Evolutionary conservation across 2,113 vertebrate species (phyloP), one percentile per base, ranked within the genome.

Genomic region (Crotophaga sulcirostris): DNA sequence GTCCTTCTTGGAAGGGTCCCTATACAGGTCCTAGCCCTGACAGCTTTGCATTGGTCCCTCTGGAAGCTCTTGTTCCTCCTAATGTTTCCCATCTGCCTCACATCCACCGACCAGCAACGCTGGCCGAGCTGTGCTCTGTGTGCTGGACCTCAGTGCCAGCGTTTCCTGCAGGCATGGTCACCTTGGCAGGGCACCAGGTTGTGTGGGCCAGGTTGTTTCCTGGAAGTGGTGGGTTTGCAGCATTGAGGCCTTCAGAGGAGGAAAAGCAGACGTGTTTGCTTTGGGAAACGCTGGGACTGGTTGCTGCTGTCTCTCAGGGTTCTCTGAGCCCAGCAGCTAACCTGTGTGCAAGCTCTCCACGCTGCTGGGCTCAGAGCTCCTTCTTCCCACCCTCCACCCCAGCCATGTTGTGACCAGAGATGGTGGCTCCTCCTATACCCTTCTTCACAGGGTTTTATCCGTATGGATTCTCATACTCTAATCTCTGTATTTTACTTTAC

Each of bases 71-170:
- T 47, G 20, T 8, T 94, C 69, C 31, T 62, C 28, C 55, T 18
- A 18, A 62, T 1, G 7, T 55, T 78, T 70, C 60, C 51, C 78
- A 74, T 29, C 63, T 73, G 44, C 54, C 44, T 60, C 8, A 3
- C 17, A 66, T 59, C 68, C 58, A 51, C 52, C 0, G 1, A 9
- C 6, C 33, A 16, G 4, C 0, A 2, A n/a, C 14, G 72, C 87
- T 76, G 87, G 66, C 79, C 6, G 10, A 73, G 80, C 63, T 3
- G 1, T 34, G 84, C 80, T 70, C 58, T 56, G 59, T 0, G 0
- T 58, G 69, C 69, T 2, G 7, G 28, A n/a, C 33, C 52, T 36
- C n/a, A 3, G 66, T 7, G 52, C 83, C 76, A 69, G 72, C 5
- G 3, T 24, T 1, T 34, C 42, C 86, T 74, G 31, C 80, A 73